phyloP scores from a whole-genome alignment of 2,113 vertebrate species.

The Meles meles region DNA sequence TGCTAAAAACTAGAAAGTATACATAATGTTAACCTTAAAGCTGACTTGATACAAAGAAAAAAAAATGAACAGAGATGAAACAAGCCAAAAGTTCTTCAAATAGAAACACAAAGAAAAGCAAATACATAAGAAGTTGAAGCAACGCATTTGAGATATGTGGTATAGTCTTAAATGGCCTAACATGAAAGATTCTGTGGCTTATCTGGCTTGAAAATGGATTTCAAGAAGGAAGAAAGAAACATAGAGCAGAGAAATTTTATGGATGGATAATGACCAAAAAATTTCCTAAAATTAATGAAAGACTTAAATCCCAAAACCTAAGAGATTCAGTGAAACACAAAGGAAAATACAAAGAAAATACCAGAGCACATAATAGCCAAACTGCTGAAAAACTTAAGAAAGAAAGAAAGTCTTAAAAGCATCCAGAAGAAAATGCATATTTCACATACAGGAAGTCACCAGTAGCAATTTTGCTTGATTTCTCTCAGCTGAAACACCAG shows the following conservation, averaged over 20 bases:
- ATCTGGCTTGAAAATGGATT: background rate
- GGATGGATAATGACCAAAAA: background rate
- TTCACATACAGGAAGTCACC: background rate
- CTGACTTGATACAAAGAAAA: background rate
- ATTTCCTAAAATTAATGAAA: background rate
- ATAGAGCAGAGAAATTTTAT: background rate
- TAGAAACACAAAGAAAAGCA: background rate
- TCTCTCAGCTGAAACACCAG: background rate
- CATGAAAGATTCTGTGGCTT: background rate
- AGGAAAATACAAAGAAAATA: background rate
- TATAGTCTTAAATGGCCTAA: background rate
- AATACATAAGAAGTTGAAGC: background rate
- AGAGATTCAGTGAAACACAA: background rate
- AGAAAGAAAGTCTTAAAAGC: background rate
- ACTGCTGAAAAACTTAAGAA: background rate
- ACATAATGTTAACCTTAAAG: background rate
- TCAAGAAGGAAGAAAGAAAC: background rate
- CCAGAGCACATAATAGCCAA: background rate
- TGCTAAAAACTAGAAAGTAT: background rate
- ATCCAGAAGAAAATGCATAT: background rate
- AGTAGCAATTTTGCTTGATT: background rate
- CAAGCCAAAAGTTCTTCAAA: background rate
- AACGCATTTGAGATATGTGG: background rate
- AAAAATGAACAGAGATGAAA: background rate
- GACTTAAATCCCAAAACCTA: background rate